Base-by-base conservation (phyloP, 1,140 invertebrate genomes). In the Whitmania pigra region DNA sequence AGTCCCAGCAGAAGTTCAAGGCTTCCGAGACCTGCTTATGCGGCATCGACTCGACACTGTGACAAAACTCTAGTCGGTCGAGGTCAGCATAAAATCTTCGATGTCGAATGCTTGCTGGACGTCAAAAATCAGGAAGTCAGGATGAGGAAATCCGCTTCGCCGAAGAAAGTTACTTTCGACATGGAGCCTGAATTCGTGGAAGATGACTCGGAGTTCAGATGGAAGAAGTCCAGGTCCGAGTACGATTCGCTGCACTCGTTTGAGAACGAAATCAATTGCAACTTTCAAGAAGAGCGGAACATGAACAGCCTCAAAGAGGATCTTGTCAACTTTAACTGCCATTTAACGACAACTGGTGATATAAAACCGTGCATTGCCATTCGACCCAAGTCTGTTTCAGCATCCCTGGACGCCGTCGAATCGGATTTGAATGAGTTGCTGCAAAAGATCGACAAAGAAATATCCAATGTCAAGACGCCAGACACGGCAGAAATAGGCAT, bases 101-200 rank as follows among this genome's bases (percentile, higher is more conserved):
- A 29, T 31, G 36, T 27, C 67, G 36, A 68, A 68, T 29, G 29
- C 49, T 27, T 53, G 43, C 29, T 36, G 22, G 36, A 25, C n/a
- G 22, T 36, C n/a, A 36, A 27, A 31, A 70, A 49, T 22, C 31
- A 27, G 20, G 31, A 49, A 25, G 49, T 7, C 53, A 22, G 27
- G 11, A 70, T 36, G 49, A 22, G 53, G n/a, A 31, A 68, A 43
- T 22, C 22, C 20, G 49, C 49, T 0, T 53, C 69, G 40, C 49
- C 69, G n/a, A 70, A 70, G 53, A 70, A 40, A 53, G 69, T 70
- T 20, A 70, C 69, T 53, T 70, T 70, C 49, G 69, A 68, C 36
- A 31, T 36, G n/a, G n/a, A 49, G 22, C 43, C 69, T n/a, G 69
- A 70, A 25, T 53, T 25, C 5, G 17, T 27, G 69, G 49, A 49